A percentile compares a stretch with the other conserved stretches of the same genome.
Evolutionary conservation across 2,113 vertebrate genomes (phyloP).

Genomic region (human): DNA sequence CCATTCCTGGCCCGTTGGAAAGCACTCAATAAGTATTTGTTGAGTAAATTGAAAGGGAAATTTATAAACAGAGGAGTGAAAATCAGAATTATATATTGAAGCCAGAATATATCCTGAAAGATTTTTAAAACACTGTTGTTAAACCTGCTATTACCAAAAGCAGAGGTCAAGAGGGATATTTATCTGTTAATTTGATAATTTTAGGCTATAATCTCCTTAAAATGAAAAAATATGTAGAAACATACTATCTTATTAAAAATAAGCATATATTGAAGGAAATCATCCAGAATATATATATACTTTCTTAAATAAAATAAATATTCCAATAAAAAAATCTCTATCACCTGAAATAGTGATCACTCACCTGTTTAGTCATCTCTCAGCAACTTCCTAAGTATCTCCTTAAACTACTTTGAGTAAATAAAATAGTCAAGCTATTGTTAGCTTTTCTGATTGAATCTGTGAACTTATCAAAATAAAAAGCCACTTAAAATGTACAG

Average conservation of each 20-base stretch:
- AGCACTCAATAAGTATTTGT: not conserved
- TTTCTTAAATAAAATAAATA: slow-evolving; percentile 42
- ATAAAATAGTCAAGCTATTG: slow-evolving; percentile 38
- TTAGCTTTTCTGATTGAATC: not conserved
- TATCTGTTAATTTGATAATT: not conserved
- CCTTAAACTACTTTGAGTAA: slow-evolving; percentile 35
- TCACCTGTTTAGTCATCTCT: not conserved
- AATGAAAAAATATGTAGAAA: not conserved
- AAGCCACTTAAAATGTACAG: not conserved
- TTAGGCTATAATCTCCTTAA: slow-evolving; percentile 17
- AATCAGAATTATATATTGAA: slow-evolving; percentile 13
- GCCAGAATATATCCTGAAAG: not conserved
- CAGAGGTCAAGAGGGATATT: not conserved
- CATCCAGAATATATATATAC: not conserved
- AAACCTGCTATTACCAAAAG: slow-evolving; percentile 15
- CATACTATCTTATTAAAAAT: slow-evolving; percentile 43
- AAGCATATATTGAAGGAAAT: slow-evolving; percentile 22
- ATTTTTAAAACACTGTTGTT: not conserved
- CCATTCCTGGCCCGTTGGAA: not conserved
- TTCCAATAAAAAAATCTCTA: not conserved
- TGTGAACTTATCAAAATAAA: slow-evolving; percentile 37
- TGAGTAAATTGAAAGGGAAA: slow-evolving; percentile 15
- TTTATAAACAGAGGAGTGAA: not conserved
- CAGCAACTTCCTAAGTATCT: slow-evolving; percentile 35
- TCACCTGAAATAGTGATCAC: slow-evolving; percentile 8